Base-by-base conservation (phyloP, 2,888 invertebrate species). In the Nudaria mundana region DNA sequence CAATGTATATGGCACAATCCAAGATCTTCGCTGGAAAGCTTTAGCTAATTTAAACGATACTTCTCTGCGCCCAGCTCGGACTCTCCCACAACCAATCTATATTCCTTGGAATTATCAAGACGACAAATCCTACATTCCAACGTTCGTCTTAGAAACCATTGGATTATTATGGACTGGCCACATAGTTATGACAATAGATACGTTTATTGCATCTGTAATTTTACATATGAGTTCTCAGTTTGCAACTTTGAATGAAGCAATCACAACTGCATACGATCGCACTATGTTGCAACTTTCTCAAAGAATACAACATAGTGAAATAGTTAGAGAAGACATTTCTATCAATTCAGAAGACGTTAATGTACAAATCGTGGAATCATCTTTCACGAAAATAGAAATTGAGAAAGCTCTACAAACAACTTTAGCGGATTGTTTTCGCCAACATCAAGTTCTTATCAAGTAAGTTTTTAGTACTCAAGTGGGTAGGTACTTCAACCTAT, bases 141-240 rank as follows among this genome's bases (percentile, higher is more conserved):
- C 88, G 0, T 85, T 83, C 45, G 56, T 76, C 2, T 52, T 88
- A 6, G 87, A 86, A 59, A 81, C 84, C 7, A 51, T 81, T 1
- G 88, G 88, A 1, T 53, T 88, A 14, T 53, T 88, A 10, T 88
- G 87, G 87, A 88, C 87, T 0, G 88, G 87, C 1, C 86, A 87
- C 34, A 87, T 88, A 24, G 84, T 88, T 7, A 81, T 88, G 83
- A 74, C 74, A 0, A 83, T 87, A 33, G 88, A 88, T 44, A 87
- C 87, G 0, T 83, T 87, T 44, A 84, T 88, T 40, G 88, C 77
- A 5, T 80, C 87, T 2, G 54, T 88, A 10, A 84, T 88, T 37
- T 56, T 87, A 0, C 87, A 87, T 34, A 85, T 87, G 84, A 84
- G 85, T 39, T 64, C 77, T 2, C 88, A 88, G 49, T 88, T 88